Base-by-base conservation (phyloP, 2,113 vertebrate species). In the Cyphomyrus discorhynchus region DNA sequence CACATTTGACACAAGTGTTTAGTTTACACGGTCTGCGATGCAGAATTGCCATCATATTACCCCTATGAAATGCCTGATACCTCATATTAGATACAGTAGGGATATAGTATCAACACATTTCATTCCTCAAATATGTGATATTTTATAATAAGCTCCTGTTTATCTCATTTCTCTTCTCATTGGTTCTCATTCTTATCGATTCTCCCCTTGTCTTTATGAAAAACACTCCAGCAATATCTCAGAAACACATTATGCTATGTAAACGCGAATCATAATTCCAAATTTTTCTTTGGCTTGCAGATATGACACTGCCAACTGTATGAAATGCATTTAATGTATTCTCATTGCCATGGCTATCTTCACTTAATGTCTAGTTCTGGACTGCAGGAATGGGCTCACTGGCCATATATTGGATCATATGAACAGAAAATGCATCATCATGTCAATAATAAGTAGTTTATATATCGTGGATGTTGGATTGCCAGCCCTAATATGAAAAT, bases 221-320 rank as follows among this genome's bases (percentile, higher is more conserved):
- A 56, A 86, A 35, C 56, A 42, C 58, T 56, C 47, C 47, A 88
- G 47, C 24, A 35, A 87, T 70, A 77, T 10, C n/a, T 74, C 39
- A 10, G 17, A 46, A 87, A 77, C 31, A 42, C 62, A 74, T 74
- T 87, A 70, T 13, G 9, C n/a, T 45, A 56, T 62, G n/a, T 85
- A 58, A 56, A 89, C 53, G 74, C n/a, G 11, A 84, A 83, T 83
- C 21, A 84, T 35, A 89, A 89, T 89, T 46, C 27, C 7, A 58
- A 42, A 85, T 45, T 21, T 35, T 27, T 35, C n/a, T 46, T 39
- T 47, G 53, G 21, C 21, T 53, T 90, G 46, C 45, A n/a, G 62
- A 74, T 87, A 39, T 85, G 46, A 27, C 46, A 15, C 45, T 86
- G 45, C 49, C 66, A 17, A 7, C n/a, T 15, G 31, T 0, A 17